Conservation (phyloP, 1,140 invertebrate genomes). For the Drosophila sechellia region DNA sequence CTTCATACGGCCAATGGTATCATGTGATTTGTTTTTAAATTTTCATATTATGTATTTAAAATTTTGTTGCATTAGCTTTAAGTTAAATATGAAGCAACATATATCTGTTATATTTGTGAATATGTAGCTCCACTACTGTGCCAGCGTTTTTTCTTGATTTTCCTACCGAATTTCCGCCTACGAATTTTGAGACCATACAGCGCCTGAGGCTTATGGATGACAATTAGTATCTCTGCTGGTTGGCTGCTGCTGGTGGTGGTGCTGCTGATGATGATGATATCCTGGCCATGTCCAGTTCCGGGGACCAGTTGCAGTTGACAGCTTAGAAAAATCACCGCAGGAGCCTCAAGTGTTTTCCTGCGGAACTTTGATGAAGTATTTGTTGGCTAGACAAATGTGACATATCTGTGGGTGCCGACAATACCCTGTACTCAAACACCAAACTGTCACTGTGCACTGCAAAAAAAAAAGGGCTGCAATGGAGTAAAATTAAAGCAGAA, state of each 20-base stretch:
- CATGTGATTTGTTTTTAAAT: background rate
- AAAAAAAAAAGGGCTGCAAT: background rate
- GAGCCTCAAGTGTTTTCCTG: constrained; percentile 38
- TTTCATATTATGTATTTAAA: background rate
- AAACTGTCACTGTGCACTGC: background rate
- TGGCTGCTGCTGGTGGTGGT: constrained; percentile 9
- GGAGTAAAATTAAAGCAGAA: no score
- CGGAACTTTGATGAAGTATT: constrained; percentile 64
- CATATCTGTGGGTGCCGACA: constrained; percentile 57
- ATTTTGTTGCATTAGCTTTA: background rate
- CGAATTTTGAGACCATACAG: background rate
- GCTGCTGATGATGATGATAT: constrained; percentile 23
- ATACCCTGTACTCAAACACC: background rate
- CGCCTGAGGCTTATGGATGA: constrained; percentile 50
- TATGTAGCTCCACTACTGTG: background rate
- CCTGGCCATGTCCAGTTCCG: constrained; percentile 53
- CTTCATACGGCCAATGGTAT: background rate
- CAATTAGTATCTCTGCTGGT: constrained; percentile 61
- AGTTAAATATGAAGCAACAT: background rate
- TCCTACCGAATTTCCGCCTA: background rate
- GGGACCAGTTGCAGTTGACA: constrained; percentile 71
- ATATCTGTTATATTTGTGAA: no score
- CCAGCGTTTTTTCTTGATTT: background rate
- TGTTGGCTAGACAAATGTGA: constrained; percentile 72
- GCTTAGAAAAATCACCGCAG: constrained; percentile 77